Evolutionary conservation across 1,140 invertebrate genomes (phyloP), one percentile per base, ranked within the genome.

Genomic region (Artemia franciscana): DNA sequence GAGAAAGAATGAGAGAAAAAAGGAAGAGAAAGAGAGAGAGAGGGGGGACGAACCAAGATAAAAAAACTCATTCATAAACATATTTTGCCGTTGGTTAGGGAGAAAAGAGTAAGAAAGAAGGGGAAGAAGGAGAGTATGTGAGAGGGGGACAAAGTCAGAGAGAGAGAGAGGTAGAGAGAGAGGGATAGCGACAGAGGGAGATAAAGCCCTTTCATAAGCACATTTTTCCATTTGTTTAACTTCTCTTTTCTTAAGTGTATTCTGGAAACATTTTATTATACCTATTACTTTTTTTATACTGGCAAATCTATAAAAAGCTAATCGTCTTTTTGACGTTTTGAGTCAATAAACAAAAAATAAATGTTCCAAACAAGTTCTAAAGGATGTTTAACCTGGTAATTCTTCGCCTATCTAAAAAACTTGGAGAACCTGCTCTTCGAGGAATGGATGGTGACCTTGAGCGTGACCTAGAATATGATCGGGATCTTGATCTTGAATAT

Each of bases 331-430:
- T n/a, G n/a, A n/a, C n/a, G n/a, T n/a, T n/a, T n/a, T n/a, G n/a
- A n/a, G n/a, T n/a, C n/a, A n/a, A n/a, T n/a, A n/a, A n/a, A n/a
- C n/a, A n/a, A n/a, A n/a, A n/a, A n/a, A n/a, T n/a, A n/a, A n/a
- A n/a, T n/a, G n/a, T n/a, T n/a, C n/a, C n/a, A n/a, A n/a, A n/a
- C n/a, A n/a, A n/a, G n/a, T n/a, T n/a, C n/a, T n/a, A n/a, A n/a
- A n/a, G n/a, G n/a, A n/a, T n/a, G 56, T 59, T 65, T 76, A 79
- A 93, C 88, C 88, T 92, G 59, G 90, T 92, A 66, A 93, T 92
- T 65, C 89, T 78, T 60, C 90, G 78, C 69, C 87, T 78, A 70
- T 92, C 88, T 28, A 91, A 75, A 73, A 91, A 91, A 71, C 87
- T 90, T 1, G 90, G 90, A 57, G 88, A 92, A 26, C 89, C 88